Evolutionary conservation across 2,113 vertebrate species (phyloP).

Genomic region (Cathartes aura): DNA sequence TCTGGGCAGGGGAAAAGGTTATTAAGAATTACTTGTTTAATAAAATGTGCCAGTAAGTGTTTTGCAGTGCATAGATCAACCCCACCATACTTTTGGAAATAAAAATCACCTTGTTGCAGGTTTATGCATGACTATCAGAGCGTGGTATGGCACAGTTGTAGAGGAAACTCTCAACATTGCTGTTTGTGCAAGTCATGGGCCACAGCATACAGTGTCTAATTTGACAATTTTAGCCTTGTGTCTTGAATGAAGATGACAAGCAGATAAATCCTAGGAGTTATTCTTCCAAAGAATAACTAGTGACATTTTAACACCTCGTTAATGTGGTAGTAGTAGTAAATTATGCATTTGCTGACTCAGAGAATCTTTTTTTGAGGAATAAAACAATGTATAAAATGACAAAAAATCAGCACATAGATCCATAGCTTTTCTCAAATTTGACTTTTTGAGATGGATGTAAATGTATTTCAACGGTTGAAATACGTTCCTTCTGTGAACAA

Average conservation of each 20-base stretch:
- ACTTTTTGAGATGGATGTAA: neutral
- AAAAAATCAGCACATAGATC: neutral
- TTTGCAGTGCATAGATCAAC: neutral
- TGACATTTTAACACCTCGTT: neutral
- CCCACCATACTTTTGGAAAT: neutral
- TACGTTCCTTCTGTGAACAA: accelerated
- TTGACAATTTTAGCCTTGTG: neutral
- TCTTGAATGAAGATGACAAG: neutral
- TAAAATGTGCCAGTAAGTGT: neutral
- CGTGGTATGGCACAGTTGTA: neutral
- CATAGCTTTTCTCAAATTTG: neutral
- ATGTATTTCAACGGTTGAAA: neutral
- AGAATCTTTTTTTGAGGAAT: neutral
- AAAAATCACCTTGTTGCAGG: neutral
- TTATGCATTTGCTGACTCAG: neutral
- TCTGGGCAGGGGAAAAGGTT: neutral
- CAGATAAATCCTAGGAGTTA: neutral
- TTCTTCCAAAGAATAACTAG: neutral
- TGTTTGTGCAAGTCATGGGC: neutral
- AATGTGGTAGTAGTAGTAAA: neutral
- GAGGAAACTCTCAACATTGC: neutral
- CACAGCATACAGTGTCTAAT: neutral
- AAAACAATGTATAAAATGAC: neutral
- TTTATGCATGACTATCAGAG: neutral
- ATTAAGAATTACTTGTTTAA: neutral